Percentiles rank a stretch among this genome's conserved stretches.
Evolutionary conservation across 2,797 vertebrate genomes (phyloP).

Genomic region (Valencia hispanica): DNA sequence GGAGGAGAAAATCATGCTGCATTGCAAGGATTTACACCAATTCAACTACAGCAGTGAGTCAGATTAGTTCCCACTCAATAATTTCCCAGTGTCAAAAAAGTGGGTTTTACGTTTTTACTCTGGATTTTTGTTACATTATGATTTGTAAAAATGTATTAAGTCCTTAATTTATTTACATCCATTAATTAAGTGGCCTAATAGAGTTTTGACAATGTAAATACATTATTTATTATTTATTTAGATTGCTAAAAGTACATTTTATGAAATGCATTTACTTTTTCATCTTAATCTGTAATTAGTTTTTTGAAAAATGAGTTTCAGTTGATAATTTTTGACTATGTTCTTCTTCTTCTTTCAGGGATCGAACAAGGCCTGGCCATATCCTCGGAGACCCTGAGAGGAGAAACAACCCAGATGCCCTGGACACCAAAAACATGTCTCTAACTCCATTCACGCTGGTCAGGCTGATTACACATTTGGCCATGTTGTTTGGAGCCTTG

Average conservation of each 20-base stretch:
- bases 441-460: conserved; percentile 76
- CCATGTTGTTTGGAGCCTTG: conserved; percentile 83
- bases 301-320: not conserved
- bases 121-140: not conserved
- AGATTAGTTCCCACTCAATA: accelerated
- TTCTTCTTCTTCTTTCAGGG: conserved; percentile 58
- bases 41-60: conserved; percentile 29
- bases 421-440: conserved; percentile 80
- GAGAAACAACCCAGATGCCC: conserved; percentile 47
- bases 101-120: too few species aligned
- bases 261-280: too few species aligned
- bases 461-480: conserved; percentile 84
- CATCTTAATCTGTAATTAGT: not conserved
- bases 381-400: conserved; percentile 74
- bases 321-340: not conserved
- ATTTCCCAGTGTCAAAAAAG: not conserved
- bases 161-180: not conserved
- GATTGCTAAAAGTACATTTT: not conserved
- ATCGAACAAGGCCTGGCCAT: conserved; percentile 85
- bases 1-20: conserved; percentile 69
- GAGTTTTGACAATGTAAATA: not conserved
- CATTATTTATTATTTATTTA: not conserved
- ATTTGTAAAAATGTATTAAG: not conserved
- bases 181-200: not conserved
- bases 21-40: not conserved